Evolutionary conservation across 1,140 invertebrate genomes (phyloP), one percentile per base, ranked within the genome.

Genomic region (Trachymyrmex cornetzi): DNA sequence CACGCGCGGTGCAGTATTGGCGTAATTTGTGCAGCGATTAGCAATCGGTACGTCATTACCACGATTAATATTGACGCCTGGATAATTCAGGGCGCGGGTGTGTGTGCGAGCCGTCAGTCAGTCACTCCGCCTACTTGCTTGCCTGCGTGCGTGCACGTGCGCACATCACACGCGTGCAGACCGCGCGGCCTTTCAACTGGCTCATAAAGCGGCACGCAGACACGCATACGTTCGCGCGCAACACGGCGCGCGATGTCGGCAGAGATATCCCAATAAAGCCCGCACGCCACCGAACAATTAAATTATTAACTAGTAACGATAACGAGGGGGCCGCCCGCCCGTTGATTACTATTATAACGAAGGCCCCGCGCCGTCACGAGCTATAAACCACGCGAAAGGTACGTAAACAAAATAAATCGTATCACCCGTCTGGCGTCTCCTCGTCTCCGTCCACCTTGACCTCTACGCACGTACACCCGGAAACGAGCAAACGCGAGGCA

Each of bases 211-310:
- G 27, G 24, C 3, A 44, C 34, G 48, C 6, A 82, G n/a, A 38
- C 44, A 63, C 34, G 4, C 22, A 71, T 24, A 69, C 64, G 27
- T 12, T 34, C 34, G 19, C 64, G 27, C n/a, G 27, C 22, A 22
- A 16, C 81, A 53, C n/a, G 53, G 53, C 75, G 59, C 75, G 86
- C 88, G 94, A 95, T 94, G 91, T 90, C 93, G 89, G 89, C 89
- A 89, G 87, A 95, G 94, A 95, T 95, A 95, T 92, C 87, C 93
- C 92, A 94, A 94, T 94, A 93, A 94, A 93, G 88, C 91, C 75
- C 85, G 92, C 94, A 95, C 94, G 94, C 93, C 90, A 95, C 91
- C 88, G 93, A 94, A 94, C 94, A 95, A 95, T 95, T 95, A 95
- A 95, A 95, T 95, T 95, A 95, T 95, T 94, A 95, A 95, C 93